phyloP scores from a whole-genome alignment of 2,797 vertebrate species.

The Hapalemur alaotrensis region DNA sequence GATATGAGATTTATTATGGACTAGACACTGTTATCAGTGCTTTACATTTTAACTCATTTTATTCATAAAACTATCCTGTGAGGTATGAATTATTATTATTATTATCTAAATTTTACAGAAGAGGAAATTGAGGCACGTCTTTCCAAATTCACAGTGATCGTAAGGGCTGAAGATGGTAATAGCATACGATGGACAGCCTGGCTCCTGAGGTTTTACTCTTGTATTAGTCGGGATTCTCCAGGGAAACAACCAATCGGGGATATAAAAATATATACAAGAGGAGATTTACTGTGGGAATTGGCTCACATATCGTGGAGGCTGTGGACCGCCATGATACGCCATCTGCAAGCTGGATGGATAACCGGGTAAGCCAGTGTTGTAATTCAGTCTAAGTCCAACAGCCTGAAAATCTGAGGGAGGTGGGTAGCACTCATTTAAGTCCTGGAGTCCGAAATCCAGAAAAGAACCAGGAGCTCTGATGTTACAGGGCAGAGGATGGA shows the following conservation, averaged over 20 bases:
- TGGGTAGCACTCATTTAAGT: neutral
- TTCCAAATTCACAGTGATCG: neutral
- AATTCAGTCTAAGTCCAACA: neutral
- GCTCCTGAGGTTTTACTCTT: neutral
- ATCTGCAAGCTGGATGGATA: neutral
- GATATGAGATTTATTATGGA: neutral
- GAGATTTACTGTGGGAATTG: neutral
- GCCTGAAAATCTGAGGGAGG: neutral
- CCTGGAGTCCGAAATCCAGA: neutral
- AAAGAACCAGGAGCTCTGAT: neutral
- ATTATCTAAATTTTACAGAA: neutral
- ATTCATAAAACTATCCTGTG: neutral
- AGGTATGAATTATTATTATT: neutral
- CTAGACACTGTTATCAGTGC: neutral
- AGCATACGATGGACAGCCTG: neutral
- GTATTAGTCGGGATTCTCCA: neutral
- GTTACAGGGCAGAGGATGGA: fast-evolving
- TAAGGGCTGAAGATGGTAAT: too few species aligned
- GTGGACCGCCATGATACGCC: neutral
- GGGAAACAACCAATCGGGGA: neutral
- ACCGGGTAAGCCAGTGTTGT: neutral
- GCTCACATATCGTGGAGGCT: neutral
- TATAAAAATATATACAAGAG: neutral
- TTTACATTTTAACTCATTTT: neutral
- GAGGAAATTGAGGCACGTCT: neutral